Base-by-base conservation (phyloP, 1,140 invertebrate genomes). In the Euwallacea similis region DNA sequence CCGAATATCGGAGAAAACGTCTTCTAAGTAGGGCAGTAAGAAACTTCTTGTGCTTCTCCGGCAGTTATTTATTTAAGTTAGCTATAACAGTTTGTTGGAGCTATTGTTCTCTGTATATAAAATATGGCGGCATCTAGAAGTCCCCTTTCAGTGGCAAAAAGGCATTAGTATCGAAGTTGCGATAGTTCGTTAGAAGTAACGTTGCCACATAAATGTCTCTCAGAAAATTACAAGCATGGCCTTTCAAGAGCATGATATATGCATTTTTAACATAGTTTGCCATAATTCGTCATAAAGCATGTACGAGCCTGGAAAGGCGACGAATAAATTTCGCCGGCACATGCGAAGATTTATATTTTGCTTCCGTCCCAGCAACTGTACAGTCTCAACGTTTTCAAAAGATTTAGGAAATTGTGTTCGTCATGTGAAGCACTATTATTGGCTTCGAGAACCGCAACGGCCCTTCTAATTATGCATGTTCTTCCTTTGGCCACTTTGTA, bases 261-360 rank as follows among this genome's bases (percentile, higher is more conserved):
- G 46, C 9, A 50, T 50, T 50, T 50, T 50, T 50, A 50, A 50
- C 46, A 50, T 50, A 50, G 46, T 50, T 50, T 50, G 6, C 46
- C 46, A 50, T 13, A 50, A 50, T 13, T 13, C 46, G 13, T 50
- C 46, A 50, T 50, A 50, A 50, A 50, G 6, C 46, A 50, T 50
- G 46, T 13, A 2, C 9, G 9, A 50, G 46, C 46, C 46, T 50
- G 9, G 46, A 50, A 7, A 50, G 46, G 46, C 46, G 46, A 50
- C 46, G 46, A 50, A 50, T 50, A 50, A 50, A 50, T 50, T 50
- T 50, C 46, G 2, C 46, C 46, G 13, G 46, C 13, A 50, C 46
- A 50, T 11, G 46, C 46, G 6, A 50, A 50, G 46, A 50, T 50
- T 50, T 50, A 50, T 50, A 50, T 50, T 50, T 50, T 50, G 46